phyloP scores from a whole-genome alignment of 1,140 invertebrate species.

The Scaptomyza pallida region DNA sequence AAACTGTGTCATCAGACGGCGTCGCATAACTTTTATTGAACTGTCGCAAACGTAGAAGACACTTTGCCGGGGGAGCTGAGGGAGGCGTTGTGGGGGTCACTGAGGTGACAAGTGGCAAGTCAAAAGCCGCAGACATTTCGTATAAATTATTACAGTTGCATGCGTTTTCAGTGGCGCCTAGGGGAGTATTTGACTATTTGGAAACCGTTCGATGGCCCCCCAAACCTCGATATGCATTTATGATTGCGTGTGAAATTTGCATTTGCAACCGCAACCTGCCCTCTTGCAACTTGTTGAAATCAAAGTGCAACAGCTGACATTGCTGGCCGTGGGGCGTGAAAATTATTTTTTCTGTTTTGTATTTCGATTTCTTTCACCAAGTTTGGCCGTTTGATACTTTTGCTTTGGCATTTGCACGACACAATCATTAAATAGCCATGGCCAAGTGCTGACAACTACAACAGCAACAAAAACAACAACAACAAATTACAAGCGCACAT shows the following conservation, averaged over 20 bases:
- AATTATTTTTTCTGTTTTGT: neutral
- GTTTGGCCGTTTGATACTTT: constrained; percentile 6
- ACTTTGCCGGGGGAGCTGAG: neutral
- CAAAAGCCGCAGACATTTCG: constrained; percentile 77
- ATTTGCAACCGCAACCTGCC: constrained; percentile 41
- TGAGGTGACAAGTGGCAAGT: constrained; percentile 75
- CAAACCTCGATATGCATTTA: constrained; percentile 70
- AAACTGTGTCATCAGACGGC: constrained; percentile 73
- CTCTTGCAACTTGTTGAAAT: constrained; percentile 43
- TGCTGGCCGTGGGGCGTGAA: constrained; percentile 37
- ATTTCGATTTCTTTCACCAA: constrained; percentile 37
- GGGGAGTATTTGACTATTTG: constrained; percentile 36
- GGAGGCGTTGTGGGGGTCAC: neutral
- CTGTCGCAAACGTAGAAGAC: constrained; percentile 43
- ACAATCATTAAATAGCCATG: constrained; percentile 81
- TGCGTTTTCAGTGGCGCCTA: constrained; percentile 22
- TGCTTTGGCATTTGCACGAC: constrained; percentile 74
- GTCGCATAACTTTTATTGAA: constrained; percentile 79
- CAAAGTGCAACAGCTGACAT: constrained; percentile 37
- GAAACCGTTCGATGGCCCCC: neutral
- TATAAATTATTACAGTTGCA: constrained; percentile 73
- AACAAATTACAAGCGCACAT: constrained; percentile 81
- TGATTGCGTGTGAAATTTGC: constrained; percentile 75
- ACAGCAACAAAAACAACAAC: constrained; percentile 51
- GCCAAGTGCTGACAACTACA: constrained; percentile 75